Percentiles rank a stretch among this genome's conserved stretches.
phyloP scores from a whole-genome alignment of 1,140 invertebrate genomes.

The Teleopsis dalmanni region DNA sequence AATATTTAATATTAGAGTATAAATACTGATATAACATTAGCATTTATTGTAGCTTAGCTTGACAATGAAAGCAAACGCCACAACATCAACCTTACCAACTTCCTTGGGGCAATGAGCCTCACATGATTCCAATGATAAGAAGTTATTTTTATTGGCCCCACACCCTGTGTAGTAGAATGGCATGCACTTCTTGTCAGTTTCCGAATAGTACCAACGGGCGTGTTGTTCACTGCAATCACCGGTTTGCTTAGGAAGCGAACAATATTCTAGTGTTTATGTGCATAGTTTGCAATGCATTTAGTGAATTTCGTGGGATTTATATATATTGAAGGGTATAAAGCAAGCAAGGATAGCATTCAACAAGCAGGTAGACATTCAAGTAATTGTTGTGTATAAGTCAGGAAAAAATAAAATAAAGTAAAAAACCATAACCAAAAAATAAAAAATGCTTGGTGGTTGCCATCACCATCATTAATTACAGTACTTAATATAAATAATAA shows the following conservation, averaged over 20 bases:
- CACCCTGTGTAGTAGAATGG: constrained; percentile 94
- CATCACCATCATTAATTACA: too few relatives aligned
- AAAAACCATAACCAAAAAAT: too few relatives aligned
- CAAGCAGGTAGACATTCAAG: constrained; percentile 26
- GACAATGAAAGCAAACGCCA: not conserved
- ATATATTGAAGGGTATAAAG: constrained; percentile 8
- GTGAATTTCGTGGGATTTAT: constrained; percentile 1
- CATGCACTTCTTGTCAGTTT: constrained; percentile 75
- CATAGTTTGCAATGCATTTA: constrained; percentile 12
- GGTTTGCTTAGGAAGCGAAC: constrained; percentile 65
- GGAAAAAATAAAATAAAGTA: too few relatives aligned
- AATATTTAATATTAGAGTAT: too few relatives aligned
- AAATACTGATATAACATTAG: too few relatives aligned
- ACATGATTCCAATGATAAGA: constrained; percentile 69
- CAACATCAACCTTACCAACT: constrained; percentile 56
- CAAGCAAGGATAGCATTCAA: constrained; percentile 21
- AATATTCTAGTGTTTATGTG: constrained; percentile 55
- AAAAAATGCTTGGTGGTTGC: too few relatives aligned
- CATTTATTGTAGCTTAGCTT: too few relatives aligned
- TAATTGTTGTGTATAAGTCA: too few relatives aligned
- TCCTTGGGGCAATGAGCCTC: constrained; percentile 69
- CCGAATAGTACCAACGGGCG: constrained; percentile 81
- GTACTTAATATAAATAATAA: too few relatives aligned
- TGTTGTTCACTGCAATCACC: constrained; percentile 74
- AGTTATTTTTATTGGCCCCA: constrained; percentile 84